Base-by-base conservation (phyloP, 2,797 vertebrate genomes). In the Rhinatrema bivittatum region DNA sequence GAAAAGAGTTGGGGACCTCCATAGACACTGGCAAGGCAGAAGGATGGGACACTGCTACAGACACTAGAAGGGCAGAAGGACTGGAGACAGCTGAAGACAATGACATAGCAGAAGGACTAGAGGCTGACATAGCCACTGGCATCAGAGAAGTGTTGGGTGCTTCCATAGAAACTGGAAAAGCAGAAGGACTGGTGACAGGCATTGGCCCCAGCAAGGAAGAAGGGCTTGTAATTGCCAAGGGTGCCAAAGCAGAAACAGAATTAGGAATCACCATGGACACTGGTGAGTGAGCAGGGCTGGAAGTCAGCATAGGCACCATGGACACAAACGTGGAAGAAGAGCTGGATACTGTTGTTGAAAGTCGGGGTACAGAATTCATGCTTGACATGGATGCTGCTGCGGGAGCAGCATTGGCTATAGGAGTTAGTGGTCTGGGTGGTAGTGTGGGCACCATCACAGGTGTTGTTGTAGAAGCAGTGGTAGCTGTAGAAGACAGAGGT, bases 261-360 rank as follows among this genome's bases (percentile, higher is more conserved):
- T 20, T 20, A 21, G 20, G 5, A 9, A 9, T 5, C n/a, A n/a
- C 24, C 19, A 2, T 24, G 3, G 31, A 16, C 11, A 16, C n/a
- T 7, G 12, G 29, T 16, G 15, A 17, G 5, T 14, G 10, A 10
- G 5, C 10, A 11, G n/a, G n/a, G n/a, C n/a, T n/a, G n/a, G n/a
- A n/a, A n/a, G n/a, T n/a, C 25, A 62, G 39, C 16, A 59, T 60
- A 41, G 63, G 61, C 30, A 57, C 47, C 62, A 65, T 43, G 47
- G 50, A 57, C 32, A 57, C 38, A 7, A 61, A 65, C 33, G 62
- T 53, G 25, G 59, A 29, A 52, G 53, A 1, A 5, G 49, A 16
- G 12, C 53, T 59, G 47, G 59, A 46, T 19, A 56, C 23, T 0
- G 59, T 17, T 53, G 51, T 40, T 65, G 55, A 34, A 54, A 26